These are phyloP conservation scores for Dicrostonyx torquatus DNA, from an alignment of 2,797 vertebrate genomes.

Conservation along the genomic window DNA sequence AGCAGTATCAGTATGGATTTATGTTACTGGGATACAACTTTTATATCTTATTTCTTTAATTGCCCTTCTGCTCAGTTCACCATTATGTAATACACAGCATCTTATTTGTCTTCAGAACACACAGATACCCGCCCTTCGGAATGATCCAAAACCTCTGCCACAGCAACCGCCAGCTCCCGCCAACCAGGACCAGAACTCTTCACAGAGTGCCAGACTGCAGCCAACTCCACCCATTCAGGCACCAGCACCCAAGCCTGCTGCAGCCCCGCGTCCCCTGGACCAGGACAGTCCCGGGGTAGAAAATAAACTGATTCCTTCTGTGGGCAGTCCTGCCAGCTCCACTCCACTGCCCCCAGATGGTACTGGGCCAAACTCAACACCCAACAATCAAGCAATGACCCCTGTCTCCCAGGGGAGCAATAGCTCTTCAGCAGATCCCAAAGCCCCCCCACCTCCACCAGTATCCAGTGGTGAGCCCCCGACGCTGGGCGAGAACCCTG, in stretches of 20 bases:
- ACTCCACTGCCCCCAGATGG: conserved; percentile 88
- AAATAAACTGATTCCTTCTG: conserved; percentile 93
- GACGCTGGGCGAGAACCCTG: conserved; percentile 95
- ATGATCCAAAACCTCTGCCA: conserved; percentile 91
- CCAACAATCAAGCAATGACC: conserved; percentile 92
- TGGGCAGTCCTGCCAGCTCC: conserved; percentile 92
- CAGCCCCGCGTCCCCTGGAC: conserved; percentile 87
- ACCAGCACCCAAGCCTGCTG: conserved; percentile 91
- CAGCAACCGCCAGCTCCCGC: conserved; percentile 84
- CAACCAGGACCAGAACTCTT: conserved; percentile 94
- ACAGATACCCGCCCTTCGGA: conserved; percentile 91
- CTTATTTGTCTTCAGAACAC: conserved; percentile 91
- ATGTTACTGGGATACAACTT: background rate
- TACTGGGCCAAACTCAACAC: conserved; percentile 89
- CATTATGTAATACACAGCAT: conserved; percentile 25
- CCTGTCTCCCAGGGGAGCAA: conserved; percentile 91
- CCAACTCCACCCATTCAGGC: conserved; percentile 90
- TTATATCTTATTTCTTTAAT: background rate
- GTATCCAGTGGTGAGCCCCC: conserved; percentile 93
- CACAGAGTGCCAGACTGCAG: conserved; percentile 94
- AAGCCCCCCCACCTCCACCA: conserved; percentile 87
- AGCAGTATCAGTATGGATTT: background rate
- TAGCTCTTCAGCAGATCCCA: conserved; percentile 89
- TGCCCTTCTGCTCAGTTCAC: conserved; percentile 21
- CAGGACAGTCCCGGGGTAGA: conserved; percentile 93